Percentiles rank a stretch among this genome's conserved stretches.
Conservation (phyloP, 2,797 vertebrate genomes). For the Luscinia luscinia region DNA sequence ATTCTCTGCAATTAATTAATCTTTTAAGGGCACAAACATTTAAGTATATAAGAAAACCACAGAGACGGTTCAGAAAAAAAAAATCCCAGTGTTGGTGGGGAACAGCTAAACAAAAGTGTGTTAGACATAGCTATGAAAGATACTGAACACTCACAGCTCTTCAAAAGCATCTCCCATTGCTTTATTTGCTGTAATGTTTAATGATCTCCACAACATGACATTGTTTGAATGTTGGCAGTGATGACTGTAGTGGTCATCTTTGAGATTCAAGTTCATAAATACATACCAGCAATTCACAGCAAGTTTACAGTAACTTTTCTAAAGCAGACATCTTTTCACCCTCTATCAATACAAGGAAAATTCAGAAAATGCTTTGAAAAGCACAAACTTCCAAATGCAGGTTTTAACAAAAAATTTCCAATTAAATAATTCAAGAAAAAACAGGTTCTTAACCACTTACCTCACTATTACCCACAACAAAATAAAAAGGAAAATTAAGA, state of each 20-base stretch:
- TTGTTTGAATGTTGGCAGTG: not conserved
- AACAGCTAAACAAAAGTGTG: not conserved
- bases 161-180: conserved; percentile 59
- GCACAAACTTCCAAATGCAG: conserved; percentile 22
- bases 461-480: conserved; percentile 9
- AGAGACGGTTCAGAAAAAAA: not conserved
- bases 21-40: conserved; percentile 14
- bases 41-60: not conserved
- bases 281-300: not conserved
- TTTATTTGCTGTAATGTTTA: conserved; percentile 38
- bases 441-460: conserved; percentile 39
- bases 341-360: not conserved
- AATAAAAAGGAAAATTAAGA: not conserved
- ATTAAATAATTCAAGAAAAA: conserved; percentile 53
- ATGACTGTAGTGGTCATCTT: not conserved
- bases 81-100: not conserved
- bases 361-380: not conserved
- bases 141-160: conserved; percentile 41
- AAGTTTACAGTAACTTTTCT: conserved; percentile 19
- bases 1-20: conserved; percentile 5
- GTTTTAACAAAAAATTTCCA: conserved; percentile 40
- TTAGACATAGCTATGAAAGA: not conserved
- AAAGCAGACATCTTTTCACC: not conserved
- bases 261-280: conserved; percentile 7
- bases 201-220: conserved; percentile 2